Conservation (phyloP, 2,113 vertebrate genomes). For the Isurus oxyrinchus region DNA sequence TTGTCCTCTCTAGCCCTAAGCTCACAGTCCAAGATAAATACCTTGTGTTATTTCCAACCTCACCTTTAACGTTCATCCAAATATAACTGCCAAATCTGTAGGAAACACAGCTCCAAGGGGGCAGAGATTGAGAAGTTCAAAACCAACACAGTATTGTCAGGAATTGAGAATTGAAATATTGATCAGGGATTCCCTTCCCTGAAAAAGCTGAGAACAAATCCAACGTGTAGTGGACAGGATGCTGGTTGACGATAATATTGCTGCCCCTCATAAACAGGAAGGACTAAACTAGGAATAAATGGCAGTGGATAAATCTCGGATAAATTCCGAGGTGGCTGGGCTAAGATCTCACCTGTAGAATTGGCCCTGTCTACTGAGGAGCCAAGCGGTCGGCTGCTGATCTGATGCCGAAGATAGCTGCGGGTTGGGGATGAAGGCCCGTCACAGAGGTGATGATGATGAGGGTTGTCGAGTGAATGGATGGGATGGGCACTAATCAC, state of each 20-base stretch:
- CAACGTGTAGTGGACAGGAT: not conserved
- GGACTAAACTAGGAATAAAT: not conserved
- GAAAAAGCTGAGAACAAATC: not conserved
- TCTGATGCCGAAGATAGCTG: constrained; percentile 85
- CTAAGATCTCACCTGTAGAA: constrained; percentile 82
- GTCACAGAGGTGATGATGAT: constrained; percentile 96
- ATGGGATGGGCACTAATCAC: constrained; percentile 99
- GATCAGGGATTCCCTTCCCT: not conserved
- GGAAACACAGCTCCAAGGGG: not conserved
- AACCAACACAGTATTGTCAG: not conserved
- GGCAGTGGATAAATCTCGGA: not conserved
- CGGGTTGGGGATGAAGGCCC: constrained; percentile 86
- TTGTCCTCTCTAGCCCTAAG: not conserved
- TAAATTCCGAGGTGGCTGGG: not conserved
- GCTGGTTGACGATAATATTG: not conserved
- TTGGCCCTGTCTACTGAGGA: constrained; percentile 87
- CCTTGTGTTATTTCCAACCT: not conserved
- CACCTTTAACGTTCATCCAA: not conserved
- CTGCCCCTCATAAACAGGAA: not conserved
- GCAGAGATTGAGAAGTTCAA: not conserved
- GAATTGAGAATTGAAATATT: not conserved
- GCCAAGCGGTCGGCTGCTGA: constrained; percentile 71
- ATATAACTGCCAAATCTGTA: not conserved
- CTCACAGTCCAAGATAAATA: not conserved
- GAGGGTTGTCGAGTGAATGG: constrained; percentile 99